Conservation (phyloP, 2,113 vertebrate genomes). For the Corythaeola cristata region DNA sequence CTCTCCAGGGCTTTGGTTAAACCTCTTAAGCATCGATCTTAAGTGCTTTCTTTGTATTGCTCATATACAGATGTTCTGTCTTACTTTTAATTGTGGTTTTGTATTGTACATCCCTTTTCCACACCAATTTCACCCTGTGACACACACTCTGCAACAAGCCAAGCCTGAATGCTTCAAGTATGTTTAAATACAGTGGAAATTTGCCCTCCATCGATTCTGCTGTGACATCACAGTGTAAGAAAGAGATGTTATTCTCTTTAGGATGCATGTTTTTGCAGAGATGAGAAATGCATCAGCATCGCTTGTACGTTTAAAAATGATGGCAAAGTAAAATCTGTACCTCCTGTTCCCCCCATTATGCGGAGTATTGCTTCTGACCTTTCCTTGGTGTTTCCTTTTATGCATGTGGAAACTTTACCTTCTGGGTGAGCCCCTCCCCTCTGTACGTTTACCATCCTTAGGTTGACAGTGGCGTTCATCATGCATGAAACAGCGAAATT, state of each 20-base stretch:
- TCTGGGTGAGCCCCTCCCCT: background rate
- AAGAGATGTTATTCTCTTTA: background rate
- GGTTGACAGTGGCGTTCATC: background rate
- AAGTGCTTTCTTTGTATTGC: background rate
- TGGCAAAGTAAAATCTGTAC: background rate
- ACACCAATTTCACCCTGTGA: background rate
- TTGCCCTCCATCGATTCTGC: background rate
- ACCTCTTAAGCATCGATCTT: background rate
- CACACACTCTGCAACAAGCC: background rate
- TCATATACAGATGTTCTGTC: background rate
- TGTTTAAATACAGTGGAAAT: slow-evolving; percentile 26
- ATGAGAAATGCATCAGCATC: background rate
- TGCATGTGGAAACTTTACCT: background rate
- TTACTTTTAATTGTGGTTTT: background rate
- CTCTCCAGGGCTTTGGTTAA: background rate
- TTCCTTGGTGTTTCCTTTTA: background rate
- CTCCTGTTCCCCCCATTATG: background rate
- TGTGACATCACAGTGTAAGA: background rate
- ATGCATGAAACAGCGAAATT: background rate
- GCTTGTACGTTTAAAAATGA: background rate
- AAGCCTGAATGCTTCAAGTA: background rate
- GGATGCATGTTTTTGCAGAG: background rate
- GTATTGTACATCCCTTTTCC: background rate
- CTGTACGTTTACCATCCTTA: background rate
- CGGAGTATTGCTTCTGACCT: background rate